Evolutionary conservation across 2,888 invertebrate species (phyloP), one percentile per base, ranked within the genome.

Genomic region (Eupithecia insigniata): DNA sequence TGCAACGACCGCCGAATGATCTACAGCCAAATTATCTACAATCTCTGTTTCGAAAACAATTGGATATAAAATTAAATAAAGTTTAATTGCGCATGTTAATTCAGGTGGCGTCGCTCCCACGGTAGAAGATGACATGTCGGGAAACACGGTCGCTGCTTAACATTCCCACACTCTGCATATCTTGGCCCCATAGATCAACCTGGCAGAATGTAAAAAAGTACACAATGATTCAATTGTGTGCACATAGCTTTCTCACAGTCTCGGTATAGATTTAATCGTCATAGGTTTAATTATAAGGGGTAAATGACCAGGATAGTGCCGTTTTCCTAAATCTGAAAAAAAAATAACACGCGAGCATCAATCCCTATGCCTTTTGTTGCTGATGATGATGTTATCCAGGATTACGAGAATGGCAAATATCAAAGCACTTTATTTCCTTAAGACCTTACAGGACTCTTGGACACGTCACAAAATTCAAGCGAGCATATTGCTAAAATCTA

Each of bases 101-200:
- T 88, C 85, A 81, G 85, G 83, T 80, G 80, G 77, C 82, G 73
- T 78, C 77, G 78, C 80, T 93, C 93, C 88, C 94, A 93, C 93
- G 93, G 79, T 84, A 79, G 87, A 84, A 91, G 93, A 94, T 91
- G 93, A 90, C 91, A 92, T 89, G 90, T 89, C 85, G 88, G 90
- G 89, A 90, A 90, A 91, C 89, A 87, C 87, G 87, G 84, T 84
- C 87, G 83, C 81, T 81, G 83, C 81, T 84, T 83, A 81, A 84
- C 83, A 81, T 92, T 93, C 93, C 89, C 94, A 93, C 93, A 93
- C 93, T 93, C 92, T 93, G 93, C 93, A 93, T 93, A 94, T 94
- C 93, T 92, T 85, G 87, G 84, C 89, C 83, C 90, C 93, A 92
- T 94, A 93, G 91, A 93, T 93, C 93, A 93, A 92, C 87, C 86